Conservation (phyloP, 2,888 invertebrate species). For the Cantharis rustica region DNA sequence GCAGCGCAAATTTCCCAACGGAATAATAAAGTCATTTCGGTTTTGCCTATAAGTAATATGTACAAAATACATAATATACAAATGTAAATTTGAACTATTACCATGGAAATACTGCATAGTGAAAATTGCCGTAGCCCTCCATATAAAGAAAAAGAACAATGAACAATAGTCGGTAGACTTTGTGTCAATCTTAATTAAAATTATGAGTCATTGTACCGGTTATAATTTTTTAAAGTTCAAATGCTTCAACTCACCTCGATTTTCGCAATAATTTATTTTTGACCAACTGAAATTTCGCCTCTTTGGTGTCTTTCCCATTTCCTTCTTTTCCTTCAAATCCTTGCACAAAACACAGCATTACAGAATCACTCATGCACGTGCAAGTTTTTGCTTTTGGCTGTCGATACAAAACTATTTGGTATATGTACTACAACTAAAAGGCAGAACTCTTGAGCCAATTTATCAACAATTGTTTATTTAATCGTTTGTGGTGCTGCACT, state of each 20-base stretch:
- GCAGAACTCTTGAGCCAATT: not conserved
- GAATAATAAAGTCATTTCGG: not conserved
- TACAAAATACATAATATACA: not conserved
- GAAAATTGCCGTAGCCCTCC: not conserved
- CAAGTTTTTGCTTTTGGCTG: not conserved
- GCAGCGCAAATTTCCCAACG: not conserved
- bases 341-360: constrained; percentile 74
- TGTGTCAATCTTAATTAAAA: not conserved
- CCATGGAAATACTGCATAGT: not conserved
- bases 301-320: constrained; percentile 49
- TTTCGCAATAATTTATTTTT: constrained; percentile 50
- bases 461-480: not conserved
- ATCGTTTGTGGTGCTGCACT: not conserved
- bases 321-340: constrained; percentile 61
- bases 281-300: constrained; percentile 48
- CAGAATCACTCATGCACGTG: constrained; percentile 52
- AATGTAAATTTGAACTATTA: not conserved
- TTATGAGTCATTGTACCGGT: not conserved
- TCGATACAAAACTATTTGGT: not conserved
- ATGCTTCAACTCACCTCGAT: constrained; percentile 47
- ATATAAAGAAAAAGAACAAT: not conserved
- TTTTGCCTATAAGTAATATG: not conserved
- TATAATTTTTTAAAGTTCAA: not conserved
- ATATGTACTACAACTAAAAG: not conserved
- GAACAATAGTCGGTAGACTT: not conserved